phyloP scores from a whole-genome alignment of 1,140 invertebrate species.

The Arctopsyche grandis region DNA sequence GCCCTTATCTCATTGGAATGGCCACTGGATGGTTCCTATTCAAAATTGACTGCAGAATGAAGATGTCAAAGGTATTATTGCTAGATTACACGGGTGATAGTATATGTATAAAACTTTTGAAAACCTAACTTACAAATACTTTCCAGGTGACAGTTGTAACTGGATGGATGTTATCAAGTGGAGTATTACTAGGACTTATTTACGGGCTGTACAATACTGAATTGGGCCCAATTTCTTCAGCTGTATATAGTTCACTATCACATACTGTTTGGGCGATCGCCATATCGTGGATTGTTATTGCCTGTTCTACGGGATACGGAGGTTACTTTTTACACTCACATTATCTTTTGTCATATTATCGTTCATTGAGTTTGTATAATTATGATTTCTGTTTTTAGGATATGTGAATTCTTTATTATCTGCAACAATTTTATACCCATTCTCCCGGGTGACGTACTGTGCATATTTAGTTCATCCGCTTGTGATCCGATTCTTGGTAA shows the following conservation, averaged over 20 bases:
- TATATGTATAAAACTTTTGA: neutral
- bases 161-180: conserved; percentile 75
- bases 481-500: conserved; percentile 78
- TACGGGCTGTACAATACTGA: conserved; percentile 81
- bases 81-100: neutral
- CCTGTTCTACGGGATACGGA: conserved; percentile 88
- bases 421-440: conserved; percentile 81
- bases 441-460: conserved; percentile 86
- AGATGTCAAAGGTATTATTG: conserved; percentile 76
- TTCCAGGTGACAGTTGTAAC: conserved; percentile 71
- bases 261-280: conserved; percentile 86
- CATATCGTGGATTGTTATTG: conserved; percentile 87
- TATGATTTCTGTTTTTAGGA: conserved; percentile 64
- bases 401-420: conserved; percentile 78
- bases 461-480: conserved; percentile 85
- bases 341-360: conserved; percentile 15
- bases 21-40: conserved; percentile 83
- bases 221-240: conserved; percentile 74
- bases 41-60: conserved; percentile 82
- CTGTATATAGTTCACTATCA: conserved; percentile 84
- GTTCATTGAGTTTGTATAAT: neutral
- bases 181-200: conserved; percentile 74
- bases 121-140: too few relatives aligned
- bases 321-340: conserved; percentile 65
- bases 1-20: conserved; percentile 86